Evolutionary conservation across 2,797 vertebrate species (phyloP).

Genomic region (Takifugu ocellatus): DNA sequence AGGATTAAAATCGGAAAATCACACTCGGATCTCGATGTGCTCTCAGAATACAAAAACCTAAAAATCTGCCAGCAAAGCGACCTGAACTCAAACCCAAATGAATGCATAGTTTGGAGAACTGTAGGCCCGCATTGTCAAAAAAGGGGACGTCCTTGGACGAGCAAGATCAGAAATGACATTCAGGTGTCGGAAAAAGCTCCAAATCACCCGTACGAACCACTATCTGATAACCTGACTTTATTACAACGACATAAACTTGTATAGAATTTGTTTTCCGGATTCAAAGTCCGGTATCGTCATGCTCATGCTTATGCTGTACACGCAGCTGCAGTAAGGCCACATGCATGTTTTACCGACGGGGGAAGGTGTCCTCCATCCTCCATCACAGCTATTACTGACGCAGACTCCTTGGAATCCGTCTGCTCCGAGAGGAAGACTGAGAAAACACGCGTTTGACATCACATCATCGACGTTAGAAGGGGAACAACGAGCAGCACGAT

Average conservation of each 20-base stretch:
- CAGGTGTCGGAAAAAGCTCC: slow-evolving; percentile 31
- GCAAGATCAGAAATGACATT: slow-evolving; percentile 39
- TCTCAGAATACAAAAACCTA: no score
- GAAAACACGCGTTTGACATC: slow-evolving; percentile 55
- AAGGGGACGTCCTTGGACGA: slow-evolving; percentile 24
- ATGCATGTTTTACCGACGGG: slow-evolving; percentile 63
- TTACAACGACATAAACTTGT: slow-evolving; percentile 45
- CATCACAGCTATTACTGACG: slow-evolving; percentile 21
- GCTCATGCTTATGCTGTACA: slow-evolving; percentile 68
- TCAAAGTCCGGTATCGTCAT: slow-evolving; percentile 56
- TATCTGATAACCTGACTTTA: slow-evolving; percentile 36
- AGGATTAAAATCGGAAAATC: no score
- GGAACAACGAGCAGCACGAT: slow-evolving; percentile 42
- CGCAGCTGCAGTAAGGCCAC: slow-evolving; percentile 68
- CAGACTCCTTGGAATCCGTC: slow-evolving; percentile 14
- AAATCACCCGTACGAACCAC: slow-evolving; percentile 43
- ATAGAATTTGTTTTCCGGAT: slow-evolving; percentile 42
- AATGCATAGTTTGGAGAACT: no score
- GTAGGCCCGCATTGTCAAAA: slow-evolving; percentile 33
- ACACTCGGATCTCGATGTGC: no score
- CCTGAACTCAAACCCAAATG: no score
- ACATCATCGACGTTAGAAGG: slow-evolving; percentile 36
- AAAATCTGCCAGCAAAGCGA: no score
- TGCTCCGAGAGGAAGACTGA: slow-evolving; percentile 54
- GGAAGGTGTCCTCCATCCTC: slow-evolving; percentile 35